Base-by-base conservation (phyloP, 2,888 invertebrate genomes). In the Pristionchus maxplancki region DNA sequence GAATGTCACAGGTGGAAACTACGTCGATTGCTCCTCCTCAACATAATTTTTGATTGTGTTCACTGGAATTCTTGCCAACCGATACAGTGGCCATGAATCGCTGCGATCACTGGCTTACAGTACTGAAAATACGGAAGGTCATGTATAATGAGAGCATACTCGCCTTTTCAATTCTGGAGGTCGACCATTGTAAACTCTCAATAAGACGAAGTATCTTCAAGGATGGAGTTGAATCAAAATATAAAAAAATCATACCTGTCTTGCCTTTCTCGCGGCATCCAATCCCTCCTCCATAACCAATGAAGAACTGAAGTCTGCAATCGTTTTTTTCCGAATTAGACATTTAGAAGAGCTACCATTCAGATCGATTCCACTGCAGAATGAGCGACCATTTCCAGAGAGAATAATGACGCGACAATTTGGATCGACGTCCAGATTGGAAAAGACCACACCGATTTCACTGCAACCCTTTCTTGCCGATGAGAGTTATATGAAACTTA, bases 351-450 rank as follows among this genome's bases (percentile, higher is more conserved):
- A n/a, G n/a, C n/a, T 44, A 34, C 90, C 85, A 64, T 91, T 95
- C 13, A 97, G 95, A 95, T 97, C 97, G 90, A 97, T 96, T 50
- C 97, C 98, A 91, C 97, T 97, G 91, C 97, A 97, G 94, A 98
- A 99, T 90, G 96, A 95, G 95, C 97, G 97, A 37, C 98, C 98
- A 91, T 96, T 96, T 0, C 96, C 98, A 31, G 97, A 97, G 8
- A 99, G 93, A 0, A 99, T 96, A 85, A 99, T 96, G 0, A 96
- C 97, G 93, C 98, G 96, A 94, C 98, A 98, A 89, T 97, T 96
- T 11, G 96, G 95, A 95, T 97, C 97, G 0, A 96, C 95, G 90
- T 96, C 96, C 44, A 99, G 95, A 15, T 96, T 95, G 40, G 96
- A 95, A 93, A 99, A 98, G 94, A 97, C 98, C 89, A 96, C 95